Percentiles rank a stretch among this genome's conserved stretches.
Evolutionary conservation across 2,888 invertebrate genomes (phyloP).

Genomic region (Cordilura impudica): DNA sequence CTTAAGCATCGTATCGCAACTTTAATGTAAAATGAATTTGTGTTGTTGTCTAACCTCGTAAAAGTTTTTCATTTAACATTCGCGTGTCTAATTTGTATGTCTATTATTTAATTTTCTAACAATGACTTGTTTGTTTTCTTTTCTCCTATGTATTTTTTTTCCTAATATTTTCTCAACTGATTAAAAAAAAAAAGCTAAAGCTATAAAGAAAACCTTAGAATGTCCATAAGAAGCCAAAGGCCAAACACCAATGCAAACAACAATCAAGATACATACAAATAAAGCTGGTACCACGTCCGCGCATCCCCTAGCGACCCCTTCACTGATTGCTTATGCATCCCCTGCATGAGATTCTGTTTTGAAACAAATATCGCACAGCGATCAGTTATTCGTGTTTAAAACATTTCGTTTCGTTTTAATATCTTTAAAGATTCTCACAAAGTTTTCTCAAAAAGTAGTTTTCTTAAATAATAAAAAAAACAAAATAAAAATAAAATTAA

Average conservation of each 20-base stretch:
- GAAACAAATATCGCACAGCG: neutral
- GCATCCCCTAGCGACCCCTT: neutral
- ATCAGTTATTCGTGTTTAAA: neutral
- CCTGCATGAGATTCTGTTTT: neutral
- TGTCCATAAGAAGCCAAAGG: conserved; percentile 65
- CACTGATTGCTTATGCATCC: neutral
- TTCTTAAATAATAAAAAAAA: neutral
- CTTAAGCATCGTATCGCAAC: too few species aligned
- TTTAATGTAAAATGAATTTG: too few species aligned
- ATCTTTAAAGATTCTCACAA: neutral
- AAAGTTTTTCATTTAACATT: conserved; percentile 51
- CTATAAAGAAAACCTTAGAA: conserved; percentile 55
- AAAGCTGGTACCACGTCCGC: neutral
- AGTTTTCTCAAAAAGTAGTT: neutral
- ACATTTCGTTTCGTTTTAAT: neutral
- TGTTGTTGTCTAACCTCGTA: conserved; percentile 30
- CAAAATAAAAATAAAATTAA: too few species aligned
- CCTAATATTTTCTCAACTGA: neutral
- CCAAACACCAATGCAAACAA: conserved; percentile 62
- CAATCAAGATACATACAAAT: conserved; percentile 24
- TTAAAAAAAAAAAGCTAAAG: neutral
- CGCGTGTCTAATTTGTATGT: conserved; percentile 41
- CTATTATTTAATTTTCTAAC: conserved; percentile 19
- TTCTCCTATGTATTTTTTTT: neutral
- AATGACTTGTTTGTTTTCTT: conserved; percentile 39